phyloP scores from a whole-genome alignment of 2,797 vertebrate species.

The Atherinosoma microstoma region DNA sequence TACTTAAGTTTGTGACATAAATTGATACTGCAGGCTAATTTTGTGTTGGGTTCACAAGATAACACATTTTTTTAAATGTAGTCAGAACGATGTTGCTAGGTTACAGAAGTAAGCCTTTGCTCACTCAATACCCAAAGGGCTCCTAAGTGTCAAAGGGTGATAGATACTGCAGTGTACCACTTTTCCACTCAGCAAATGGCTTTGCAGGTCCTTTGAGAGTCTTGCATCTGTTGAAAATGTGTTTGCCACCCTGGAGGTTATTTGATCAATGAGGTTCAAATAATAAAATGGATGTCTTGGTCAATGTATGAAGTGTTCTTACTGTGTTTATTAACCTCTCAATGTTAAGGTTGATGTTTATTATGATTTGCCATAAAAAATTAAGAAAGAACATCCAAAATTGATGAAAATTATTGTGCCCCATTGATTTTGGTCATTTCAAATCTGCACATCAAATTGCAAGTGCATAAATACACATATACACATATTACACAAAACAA shows the following conservation, averaged over 20 bases:
- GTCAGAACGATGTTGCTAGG: slow-evolving; percentile 16
- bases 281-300: slow-evolving; percentile 6
- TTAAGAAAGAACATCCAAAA: neutral
- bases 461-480: neutral
- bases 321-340: slow-evolving; percentile 3
- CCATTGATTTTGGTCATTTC: no score
- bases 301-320: neutral
- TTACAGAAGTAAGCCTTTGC: slow-evolving; percentile 12
- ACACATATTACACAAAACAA: neutral
- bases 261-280: slow-evolving; percentile 7
- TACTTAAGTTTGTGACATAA: neutral
- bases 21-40: slow-evolving; percentile 4
- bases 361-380: neutral
- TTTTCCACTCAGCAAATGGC: slow-evolving; percentile 18
- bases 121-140: slow-evolving; percentile 6
- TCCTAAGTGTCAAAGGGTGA: slow-evolving; percentile 25
- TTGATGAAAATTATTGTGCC: neutral
- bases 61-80: slow-evolving; percentile 6
- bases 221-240: neutral
- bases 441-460: neutral
- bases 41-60: neutral
- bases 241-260: no score
- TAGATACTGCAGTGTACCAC: slow-evolving; percentile 22
- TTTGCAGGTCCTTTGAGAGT: slow-evolving; percentile 7
- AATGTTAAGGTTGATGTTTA: neutral